phyloP scores from a whole-genome alignment of 2,888 invertebrate species.

The Chymomyza amoena region DNA sequence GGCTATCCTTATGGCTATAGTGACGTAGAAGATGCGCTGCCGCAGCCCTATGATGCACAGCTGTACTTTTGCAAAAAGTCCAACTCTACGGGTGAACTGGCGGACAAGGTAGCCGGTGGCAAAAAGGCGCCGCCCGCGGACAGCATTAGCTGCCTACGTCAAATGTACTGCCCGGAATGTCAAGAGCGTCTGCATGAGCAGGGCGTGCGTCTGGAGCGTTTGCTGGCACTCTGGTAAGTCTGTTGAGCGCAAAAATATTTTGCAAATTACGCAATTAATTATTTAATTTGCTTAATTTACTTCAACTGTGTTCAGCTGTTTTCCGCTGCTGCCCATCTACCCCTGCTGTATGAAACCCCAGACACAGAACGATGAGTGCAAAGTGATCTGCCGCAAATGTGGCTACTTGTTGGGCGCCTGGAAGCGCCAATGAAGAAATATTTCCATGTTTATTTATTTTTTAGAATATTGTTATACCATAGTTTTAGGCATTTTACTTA shows the following conservation, averaged over 20 bases:
- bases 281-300: neutral
- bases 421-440: constrained; percentile 54
- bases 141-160: constrained; percentile 65
- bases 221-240: constrained; percentile 62
- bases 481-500: neutral
- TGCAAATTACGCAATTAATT: neutral
- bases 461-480: neutral
- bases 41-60: constrained; percentile 37
- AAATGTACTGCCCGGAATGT: constrained; percentile 72
- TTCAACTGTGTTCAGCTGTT: constrained; percentile 53
- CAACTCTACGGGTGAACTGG: constrained; percentile 56
- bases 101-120: constrained; percentile 49
- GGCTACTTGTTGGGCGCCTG: constrained; percentile 68
- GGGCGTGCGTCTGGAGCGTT: constrained; percentile 60
- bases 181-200: constrained; percentile 66
- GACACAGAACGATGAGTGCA: constrained; percentile 52
- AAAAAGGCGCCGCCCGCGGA: constrained; percentile 41
- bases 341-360: constrained; percentile 56
- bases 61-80: constrained; percentile 58
- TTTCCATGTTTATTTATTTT: constrained; percentile 5
- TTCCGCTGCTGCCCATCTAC: constrained; percentile 65
- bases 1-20: constrained; percentile 63
- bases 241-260: neutral
- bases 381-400: constrained; percentile 69
- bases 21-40: constrained; percentile 28